These are phyloP conservation scores for Felis chaus DNA, from an alignment of 2,113 vertebrate species.

Conservation along the genomic window DNA sequence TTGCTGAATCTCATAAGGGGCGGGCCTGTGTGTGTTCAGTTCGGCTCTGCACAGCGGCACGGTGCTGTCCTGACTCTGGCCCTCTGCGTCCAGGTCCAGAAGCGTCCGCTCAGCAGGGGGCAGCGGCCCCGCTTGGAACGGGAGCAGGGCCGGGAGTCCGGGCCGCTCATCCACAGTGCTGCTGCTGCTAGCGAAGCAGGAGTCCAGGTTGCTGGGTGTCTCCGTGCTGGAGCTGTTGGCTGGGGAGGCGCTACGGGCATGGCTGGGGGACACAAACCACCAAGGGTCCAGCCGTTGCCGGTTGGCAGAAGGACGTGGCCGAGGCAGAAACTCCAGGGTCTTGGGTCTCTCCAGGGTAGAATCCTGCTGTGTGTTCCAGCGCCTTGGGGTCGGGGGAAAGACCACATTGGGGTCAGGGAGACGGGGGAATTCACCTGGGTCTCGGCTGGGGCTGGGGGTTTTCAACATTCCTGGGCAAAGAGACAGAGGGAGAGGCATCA, in stretches of 20 bases:
- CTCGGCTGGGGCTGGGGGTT: constrained; percentile 89
- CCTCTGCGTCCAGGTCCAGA: constrained; percentile 94
- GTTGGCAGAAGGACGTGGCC: constrained; percentile 93
- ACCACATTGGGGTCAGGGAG: constrained; percentile 95
- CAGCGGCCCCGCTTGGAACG: constrained; percentile 83
- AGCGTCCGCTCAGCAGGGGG: constrained; percentile 87
- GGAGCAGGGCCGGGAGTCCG: constrained; percentile 87
- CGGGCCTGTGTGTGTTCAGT: constrained; percentile 87
- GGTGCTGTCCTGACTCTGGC: constrained; percentile 94
- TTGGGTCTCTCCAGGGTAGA: constrained; percentile 94
- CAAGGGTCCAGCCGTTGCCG: constrained; percentile 91
- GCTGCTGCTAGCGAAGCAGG: constrained; percentile 90
- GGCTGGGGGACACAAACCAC: constrained; percentile 90
- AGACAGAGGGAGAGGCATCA: constrained; percentile 37
- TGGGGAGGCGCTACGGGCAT: constrained; percentile 90
- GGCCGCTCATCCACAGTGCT: constrained; percentile 89
- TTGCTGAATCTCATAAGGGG: constrained; percentile 90
- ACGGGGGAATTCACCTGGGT: constrained; percentile 91
- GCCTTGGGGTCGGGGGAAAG: constrained; percentile 95
- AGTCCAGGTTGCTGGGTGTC: constrained; percentile 95
- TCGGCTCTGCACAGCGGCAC: constrained; percentile 93
- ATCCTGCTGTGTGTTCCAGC: constrained; percentile 88
- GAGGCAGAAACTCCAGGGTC: constrained; percentile 94
- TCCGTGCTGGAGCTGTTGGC: constrained; percentile 96
- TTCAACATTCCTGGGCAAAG: constrained; percentile 81